Evolutionary conservation across 1,140 invertebrate genomes (phyloP).

Genomic region (Drosophila azteca): DNA sequence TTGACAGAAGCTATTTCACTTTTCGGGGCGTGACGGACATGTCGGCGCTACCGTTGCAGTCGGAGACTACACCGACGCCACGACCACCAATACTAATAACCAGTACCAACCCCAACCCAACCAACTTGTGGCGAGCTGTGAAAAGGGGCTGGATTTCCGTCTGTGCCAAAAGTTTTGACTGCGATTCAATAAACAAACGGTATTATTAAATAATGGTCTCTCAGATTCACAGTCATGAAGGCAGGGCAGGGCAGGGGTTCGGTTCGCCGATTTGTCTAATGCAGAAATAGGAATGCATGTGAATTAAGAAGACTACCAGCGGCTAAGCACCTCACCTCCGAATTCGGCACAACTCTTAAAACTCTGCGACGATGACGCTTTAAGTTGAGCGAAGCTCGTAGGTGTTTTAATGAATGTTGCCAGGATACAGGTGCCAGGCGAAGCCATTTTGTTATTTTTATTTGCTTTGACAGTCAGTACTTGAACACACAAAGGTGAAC

Average conservation of each 20-base stretch:
- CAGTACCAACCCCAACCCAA: constrained; percentile 45
- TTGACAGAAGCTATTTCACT: constrained; percentile 82
- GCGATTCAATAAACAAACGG: constrained; percentile 81
- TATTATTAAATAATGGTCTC: constrained; percentile 79
- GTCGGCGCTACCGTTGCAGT: constrained; percentile 47
- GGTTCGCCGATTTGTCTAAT: constrained; percentile 53
- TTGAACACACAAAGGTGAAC: constrained; percentile 61
- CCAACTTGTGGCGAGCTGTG: constrained; percentile 56
- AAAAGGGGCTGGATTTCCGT: constrained; percentile 64
- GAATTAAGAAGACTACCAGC: constrained; percentile 56
- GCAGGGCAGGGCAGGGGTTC: constrained; percentile 18
- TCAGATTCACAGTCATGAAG: constrained; percentile 41
- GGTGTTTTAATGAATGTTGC: constrained; percentile 83
- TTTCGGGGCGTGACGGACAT: constrained; percentile 71
- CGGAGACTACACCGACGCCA: constrained; percentile 29
- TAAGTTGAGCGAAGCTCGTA: constrained; percentile 45
- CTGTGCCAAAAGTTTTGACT: constrained; percentile 80
- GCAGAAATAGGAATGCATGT: constrained; percentile 49
- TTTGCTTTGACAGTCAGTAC: constrained; percentile 82
- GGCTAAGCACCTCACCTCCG: constrained; percentile 30
- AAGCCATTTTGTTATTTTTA: constrained; percentile 83
- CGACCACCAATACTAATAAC: background rate
- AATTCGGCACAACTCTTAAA: constrained; percentile 49
- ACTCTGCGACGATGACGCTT: constrained; percentile 31
- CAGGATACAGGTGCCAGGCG: constrained; percentile 80